Base-by-base conservation (phyloP, 2,888 invertebrate genomes). In the Diarsia rubi region DNA sequence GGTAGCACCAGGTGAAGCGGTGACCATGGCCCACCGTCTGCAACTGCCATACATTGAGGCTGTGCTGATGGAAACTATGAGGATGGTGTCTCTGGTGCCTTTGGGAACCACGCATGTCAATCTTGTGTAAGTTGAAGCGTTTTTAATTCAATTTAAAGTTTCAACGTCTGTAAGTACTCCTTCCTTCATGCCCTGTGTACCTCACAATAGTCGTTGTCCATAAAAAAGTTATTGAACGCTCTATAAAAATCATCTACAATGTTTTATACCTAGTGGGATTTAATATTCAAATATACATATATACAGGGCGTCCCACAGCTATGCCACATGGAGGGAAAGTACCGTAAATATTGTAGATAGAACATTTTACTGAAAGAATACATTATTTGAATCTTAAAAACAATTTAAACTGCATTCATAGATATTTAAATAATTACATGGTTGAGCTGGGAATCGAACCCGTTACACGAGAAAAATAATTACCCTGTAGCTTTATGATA, bases 31-130 rank as follows among this genome's bases (percentile, higher is more conserved):
- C 85, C 98, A 98, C 92, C 94, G 98, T 82, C 96, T 97, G 44
- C 97, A 97, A 86, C 94, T 98, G 86, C 98, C 98, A 9, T 97
- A 98, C 83, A 98, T 98, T 44, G 98, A 98, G 92, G 98, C 98
- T 16, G 98, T 98, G 44, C 97, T 98, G 71, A 97, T 98, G 86
- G 98, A 98, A 93, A 97, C 98, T 2, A 97, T 98, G 90, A 96
- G 98, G 47, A 97, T 97, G 57, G 98, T 98, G 71, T 98, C 98
- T 88, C 97, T 98, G 73, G 98, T 98, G 37, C 98, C 98, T 9
- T 97, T 98, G 91, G 98, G 98, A 67, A 98, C 98, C 42, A 98
- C 98, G 3, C 98, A 98, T 91, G 97, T 98, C 6, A 98, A 98
- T 69, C 97, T 97, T 86, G 97, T 97, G 98, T 98, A 97, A 97